Base-by-base conservation (phyloP, 1,140 invertebrate species). In the Eubasilissa regina region DNA sequence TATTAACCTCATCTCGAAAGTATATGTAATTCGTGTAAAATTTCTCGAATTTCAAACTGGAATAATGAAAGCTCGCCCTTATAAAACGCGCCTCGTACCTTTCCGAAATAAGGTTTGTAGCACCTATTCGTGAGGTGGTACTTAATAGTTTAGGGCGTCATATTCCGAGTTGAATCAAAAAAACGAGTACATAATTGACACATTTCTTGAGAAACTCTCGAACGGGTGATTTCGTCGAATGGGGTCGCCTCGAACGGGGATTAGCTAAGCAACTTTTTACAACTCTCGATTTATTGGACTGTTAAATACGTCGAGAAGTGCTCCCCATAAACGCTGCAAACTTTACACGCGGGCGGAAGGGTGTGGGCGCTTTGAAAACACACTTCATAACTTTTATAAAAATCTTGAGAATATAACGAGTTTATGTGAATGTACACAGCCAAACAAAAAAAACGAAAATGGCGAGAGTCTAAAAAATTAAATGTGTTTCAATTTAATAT, bases 151-250 rank as follows among this genome's bases (percentile, higher is more conserved):
- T n/a, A 51, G 13, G 47, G 12, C 4, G 66, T 35, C 47, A 19
- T 70, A 70, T 51, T 51, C n/a, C 48, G 45, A 53, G 11, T 11
- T 45, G 8, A 53, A 51, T 70, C 19, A 13, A 13, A 25, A 45
- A 48, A 48, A 51, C 19, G 47, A 35, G 25, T 35, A 35, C n/a
- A 51, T 70, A 51, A 70, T 51, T 70, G 66, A 70, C 66, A 70
- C 44, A 70, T 70, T 51, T 51, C 19, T 70, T 51, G 10, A 3
- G 47, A 19, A 21, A n/a, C 66, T 21, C 48, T 48, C 51, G 12
- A 35, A 12, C n/a, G 44, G 19, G 66, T 45, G 4, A 56, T 48
- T 70, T 51, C 35, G 62, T 12, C 66, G 45, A 4, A 45, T 48
- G 66, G 15, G 13, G 44, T 47, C 45, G 44, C n/a, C 66, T 15